Conservation (phyloP, 2,888 invertebrate species). For the Acleris holmiana region DNA sequence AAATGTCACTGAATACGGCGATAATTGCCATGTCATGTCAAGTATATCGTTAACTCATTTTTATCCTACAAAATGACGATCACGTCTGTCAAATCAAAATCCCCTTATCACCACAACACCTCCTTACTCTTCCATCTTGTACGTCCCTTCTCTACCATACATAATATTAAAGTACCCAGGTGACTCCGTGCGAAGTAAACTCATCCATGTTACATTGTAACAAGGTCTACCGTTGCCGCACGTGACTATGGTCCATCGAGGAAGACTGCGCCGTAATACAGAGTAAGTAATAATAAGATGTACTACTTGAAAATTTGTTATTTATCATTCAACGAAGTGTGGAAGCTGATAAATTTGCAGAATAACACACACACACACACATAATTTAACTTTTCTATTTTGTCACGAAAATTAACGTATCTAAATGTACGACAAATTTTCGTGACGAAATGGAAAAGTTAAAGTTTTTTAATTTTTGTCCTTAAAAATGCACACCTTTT, state of each 20-base stretch:
- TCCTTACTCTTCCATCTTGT: not conserved
- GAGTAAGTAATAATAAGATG: slow-evolving; percentile 11
- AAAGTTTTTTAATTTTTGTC: too few species aligned
- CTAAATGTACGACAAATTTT: too few species aligned
- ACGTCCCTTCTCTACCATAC: not conserved
- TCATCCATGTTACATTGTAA: not conserved
- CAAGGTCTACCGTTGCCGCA: not conserved
- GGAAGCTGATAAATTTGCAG: slow-evolving; percentile 4
- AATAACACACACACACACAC: not conserved
- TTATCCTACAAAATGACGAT: slow-evolving; percentile 6
- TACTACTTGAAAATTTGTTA: slow-evolving; percentile 3
- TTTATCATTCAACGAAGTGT: slow-evolving; percentile 1
- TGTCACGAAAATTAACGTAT: too few species aligned
- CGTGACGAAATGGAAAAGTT: too few species aligned
- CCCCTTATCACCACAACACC: not conserved
- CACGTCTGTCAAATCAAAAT: slow-evolving; percentile 2
- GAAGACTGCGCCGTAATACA: not conserved
- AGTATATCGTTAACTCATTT: not conserved
- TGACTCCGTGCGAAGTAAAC: not conserved
- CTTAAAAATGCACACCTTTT: too few species aligned
- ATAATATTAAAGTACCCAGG: not conserved
- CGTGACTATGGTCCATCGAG: not conserved
- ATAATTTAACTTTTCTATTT: too few species aligned
- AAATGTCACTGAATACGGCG: too few species aligned
- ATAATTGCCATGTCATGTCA: too few species aligned